Percentiles rank a stretch among this genome's conserved stretches.
These are phyloP conservation scores for Pterostichus madidus DNA, from an alignment of 2,888 invertebrate genomes.

Conservation along the genomic window DNA sequence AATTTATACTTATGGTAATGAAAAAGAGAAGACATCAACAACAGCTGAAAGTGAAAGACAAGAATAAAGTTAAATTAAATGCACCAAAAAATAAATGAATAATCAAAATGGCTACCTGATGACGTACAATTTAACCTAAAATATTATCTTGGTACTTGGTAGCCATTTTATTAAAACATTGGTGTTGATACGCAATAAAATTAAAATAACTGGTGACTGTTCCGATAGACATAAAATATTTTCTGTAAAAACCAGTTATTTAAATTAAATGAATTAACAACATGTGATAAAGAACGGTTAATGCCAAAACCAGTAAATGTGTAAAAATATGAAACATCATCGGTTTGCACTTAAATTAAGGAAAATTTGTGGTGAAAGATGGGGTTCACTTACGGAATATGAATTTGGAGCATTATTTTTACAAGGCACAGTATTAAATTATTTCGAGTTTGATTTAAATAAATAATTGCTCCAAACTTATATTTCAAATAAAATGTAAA, in stretches of 20 bases:
- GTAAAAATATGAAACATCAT: constrained; percentile 28
- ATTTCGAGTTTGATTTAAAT: constrained; percentile 34
- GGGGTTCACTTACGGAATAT: constrained; percentile 54
- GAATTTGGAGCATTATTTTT: constrained; percentile 62
- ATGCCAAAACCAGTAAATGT: constrained; percentile 40
- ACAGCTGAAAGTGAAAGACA: constrained; percentile 56
- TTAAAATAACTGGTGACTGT: constrained; percentile 8
- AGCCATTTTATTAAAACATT: constrained; percentile 12
- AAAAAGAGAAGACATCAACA: constrained; percentile 66
- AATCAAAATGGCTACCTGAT: constrained; percentile 12
- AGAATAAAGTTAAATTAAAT: constrained; percentile 56
- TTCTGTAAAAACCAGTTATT: constrained; percentile 48
- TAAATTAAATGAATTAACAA: constrained; percentile 27
- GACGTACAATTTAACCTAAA: not conserved
- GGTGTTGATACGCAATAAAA: not conserved
- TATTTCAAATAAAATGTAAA: constrained; percentile 61
- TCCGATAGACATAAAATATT: constrained; percentile 30
- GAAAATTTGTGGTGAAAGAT: constrained; percentile 60
- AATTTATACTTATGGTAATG: constrained; percentile 79
- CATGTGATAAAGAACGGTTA: constrained; percentile 44
- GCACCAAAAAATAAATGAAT: constrained; percentile 29
- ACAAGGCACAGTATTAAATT: constrained; percentile 44
- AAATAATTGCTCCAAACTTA: constrained; percentile 57
- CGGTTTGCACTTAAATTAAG: constrained; percentile 59
- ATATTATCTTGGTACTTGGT: constrained; percentile 8